Conservation (phyloP, 1,140 invertebrate species). For the Magallana ariakensis region DNA sequence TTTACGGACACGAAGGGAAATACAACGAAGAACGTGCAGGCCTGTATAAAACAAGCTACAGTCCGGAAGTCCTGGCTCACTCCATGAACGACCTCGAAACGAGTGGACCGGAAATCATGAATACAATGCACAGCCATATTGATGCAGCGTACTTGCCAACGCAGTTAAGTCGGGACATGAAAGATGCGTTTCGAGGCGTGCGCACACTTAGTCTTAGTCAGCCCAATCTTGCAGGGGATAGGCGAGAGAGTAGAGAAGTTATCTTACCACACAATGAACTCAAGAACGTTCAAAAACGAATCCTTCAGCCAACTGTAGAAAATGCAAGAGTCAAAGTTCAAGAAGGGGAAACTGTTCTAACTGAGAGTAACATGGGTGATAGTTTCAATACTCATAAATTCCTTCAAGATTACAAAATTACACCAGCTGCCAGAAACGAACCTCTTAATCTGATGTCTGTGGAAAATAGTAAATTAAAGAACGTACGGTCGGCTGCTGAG, state of each 20-base stretch:
- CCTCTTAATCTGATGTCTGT: slow-evolving; percentile 72
- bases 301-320: slow-evolving; percentile 64
- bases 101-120: slow-evolving; percentile 69
- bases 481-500: slow-evolving; percentile 59
- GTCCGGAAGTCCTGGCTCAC: slow-evolving; percentile 70
- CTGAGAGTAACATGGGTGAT: slow-evolving; percentile 73
- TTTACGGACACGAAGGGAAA: slow-evolving; percentile 76
- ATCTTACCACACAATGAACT: slow-evolving; percentile 61
- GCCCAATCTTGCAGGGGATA: slow-evolving; percentile 65
- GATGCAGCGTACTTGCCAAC: slow-evolving; percentile 70
- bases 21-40: slow-evolving; percentile 77
- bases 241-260: slow-evolving; percentile 60
- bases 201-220: slow-evolving; percentile 55
- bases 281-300: slow-evolving; percentile 63
- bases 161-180: slow-evolving; percentile 67
- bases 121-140: slow-evolving; percentile 71
- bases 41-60: slow-evolving; percentile 76
- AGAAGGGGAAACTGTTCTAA: slow-evolving; percentile 72
- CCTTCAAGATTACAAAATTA: slow-evolving; percentile 75
- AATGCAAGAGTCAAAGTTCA: slow-evolving; percentile 67
- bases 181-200: slow-evolving; percentile 65
- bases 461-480: slow-evolving; percentile 74
- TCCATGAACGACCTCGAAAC: slow-evolving; percentile 68
- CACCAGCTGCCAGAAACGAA: slow-evolving; percentile 69
- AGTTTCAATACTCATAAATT: slow-evolving; percentile 77